Evolutionary conservation across 2,888 invertebrate species (phyloP).

Genomic region (Chaitophorus viminalis): DNA sequence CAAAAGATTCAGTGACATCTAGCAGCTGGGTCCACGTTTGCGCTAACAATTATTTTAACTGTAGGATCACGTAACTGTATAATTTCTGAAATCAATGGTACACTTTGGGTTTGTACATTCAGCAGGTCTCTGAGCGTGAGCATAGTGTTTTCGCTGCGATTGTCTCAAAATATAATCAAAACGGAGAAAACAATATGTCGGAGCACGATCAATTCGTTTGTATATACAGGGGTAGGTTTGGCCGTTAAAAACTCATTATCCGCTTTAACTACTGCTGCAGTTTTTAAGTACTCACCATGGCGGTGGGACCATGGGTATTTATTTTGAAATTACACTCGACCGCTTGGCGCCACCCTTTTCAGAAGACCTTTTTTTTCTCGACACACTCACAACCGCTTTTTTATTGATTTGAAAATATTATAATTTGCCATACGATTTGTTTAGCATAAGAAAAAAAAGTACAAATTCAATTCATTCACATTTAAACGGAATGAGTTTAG

Average conservation of each 20-base stretch:
- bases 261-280: slow-evolving; percentile 24
- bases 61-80: too few relatives aligned
- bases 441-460: background rate
- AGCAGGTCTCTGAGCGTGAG: too few relatives aligned
- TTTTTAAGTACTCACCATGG: slow-evolving; percentile 14
- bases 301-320: background rate
- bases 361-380: background rate
- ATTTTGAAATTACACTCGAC: slow-evolving; percentile 43
- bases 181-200: background rate
- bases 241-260: slow-evolving; percentile 54
- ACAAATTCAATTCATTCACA: background rate
- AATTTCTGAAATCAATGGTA: too few relatives aligned
- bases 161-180: background rate
- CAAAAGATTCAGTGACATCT: too few relatives aligned
- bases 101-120: too few relatives aligned
- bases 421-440: background rate
- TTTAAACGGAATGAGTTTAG: too few relatives aligned
- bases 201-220: slow-evolving; percentile 13
- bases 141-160: background rate
- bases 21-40: too few relatives aligned
- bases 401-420: background rate
- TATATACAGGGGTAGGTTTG: background rate
- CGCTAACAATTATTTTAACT: too few relatives aligned
- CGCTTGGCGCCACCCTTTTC: slow-evolving; percentile 15
- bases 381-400: background rate